Percentiles rank a stretch among this genome's conserved stretches.
These are phyloP conservation scores for Drosophila colorata DNA, from an alignment of 2,888 invertebrate genomes.

Conservation along the genomic window DNA sequence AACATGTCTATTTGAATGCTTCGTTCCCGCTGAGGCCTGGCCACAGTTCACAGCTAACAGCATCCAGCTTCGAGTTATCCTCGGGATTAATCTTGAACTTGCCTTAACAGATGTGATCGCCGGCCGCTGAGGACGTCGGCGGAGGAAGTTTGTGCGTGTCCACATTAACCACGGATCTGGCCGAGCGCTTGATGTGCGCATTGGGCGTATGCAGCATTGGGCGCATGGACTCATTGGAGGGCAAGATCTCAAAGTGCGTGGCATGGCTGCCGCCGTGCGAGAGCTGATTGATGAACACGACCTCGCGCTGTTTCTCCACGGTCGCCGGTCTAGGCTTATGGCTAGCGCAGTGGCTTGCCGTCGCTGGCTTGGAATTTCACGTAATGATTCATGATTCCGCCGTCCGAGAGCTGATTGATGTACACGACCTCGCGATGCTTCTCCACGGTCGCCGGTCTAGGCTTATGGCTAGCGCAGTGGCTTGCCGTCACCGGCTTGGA, in stretches of 20 bases:
- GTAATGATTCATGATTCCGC: no score
- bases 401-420: slow-evolving; percentile 82
- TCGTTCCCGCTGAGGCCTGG: slow-evolving; percentile 36
- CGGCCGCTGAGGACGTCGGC: slow-evolving; percentile 63
- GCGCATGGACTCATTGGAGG: slow-evolving; percentile 83
- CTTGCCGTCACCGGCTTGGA: slow-evolving; percentile 79
- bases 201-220: slow-evolving; percentile 33
- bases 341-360: no score
- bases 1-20: slow-evolving; percentile 78
- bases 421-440: slow-evolving; percentile 84
- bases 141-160: slow-evolving; percentile 74
- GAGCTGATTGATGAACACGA: no score
- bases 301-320: no score
- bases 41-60: slow-evolving; percentile 4
- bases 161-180: slow-evolving; percentile 75
- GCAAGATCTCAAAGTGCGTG: slow-evolving; percentile 85
- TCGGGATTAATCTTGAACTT: slow-evolving; percentile 85
- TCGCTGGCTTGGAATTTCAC: no score
- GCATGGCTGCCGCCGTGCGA: slow-evolving; percentile 79
- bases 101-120: slow-evolving; percentile 87
- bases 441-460: slow-evolving; percentile 57
- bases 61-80: slow-evolving; percentile 84
- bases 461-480: slow-evolving; percentile 70
- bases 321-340: no score
- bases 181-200: slow-evolving; percentile 74